phyloP scores from a whole-genome alignment of 2,797 vertebrate species.

The Poeciliopsis gracilis region DNA sequence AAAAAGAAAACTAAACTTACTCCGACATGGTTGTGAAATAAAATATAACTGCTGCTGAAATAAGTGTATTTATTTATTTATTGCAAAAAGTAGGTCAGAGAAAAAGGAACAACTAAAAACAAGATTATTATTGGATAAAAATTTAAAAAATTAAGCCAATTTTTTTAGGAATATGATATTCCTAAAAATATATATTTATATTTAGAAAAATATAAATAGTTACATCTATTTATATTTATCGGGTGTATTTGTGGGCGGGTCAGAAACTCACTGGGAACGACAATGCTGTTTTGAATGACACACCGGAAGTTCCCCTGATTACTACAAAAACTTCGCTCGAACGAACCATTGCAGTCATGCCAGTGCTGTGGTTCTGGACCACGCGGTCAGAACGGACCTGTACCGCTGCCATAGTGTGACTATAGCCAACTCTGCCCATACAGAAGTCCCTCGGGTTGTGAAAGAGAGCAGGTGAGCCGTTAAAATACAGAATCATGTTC shows the following conservation, averaged over 20 bases:
- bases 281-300: constrained; percentile 13
- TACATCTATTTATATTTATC: neutral
- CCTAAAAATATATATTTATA: too few relatives aligned
- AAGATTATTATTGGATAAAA: neutral
- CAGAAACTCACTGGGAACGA: neutral
- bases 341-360: constrained; percentile 34
- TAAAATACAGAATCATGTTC: neutral
- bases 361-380: neutral
- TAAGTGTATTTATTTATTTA: neutral
- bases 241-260: neutral
- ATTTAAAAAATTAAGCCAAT: neutral
- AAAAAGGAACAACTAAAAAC: neutral
- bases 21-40: neutral
- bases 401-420: neutral
- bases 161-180: neutral
- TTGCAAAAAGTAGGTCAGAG: neutral
- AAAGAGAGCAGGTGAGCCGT: constrained; percentile 11
- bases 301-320: constrained; percentile 31
- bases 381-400: rapidly evolving
- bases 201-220: too few relatives aligned
- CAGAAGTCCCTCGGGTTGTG: neutral
- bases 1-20: neutral
- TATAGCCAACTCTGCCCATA: rapidly evolving
- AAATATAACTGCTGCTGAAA: neutral
- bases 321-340: constrained; percentile 58